Percentiles rank a stretch among this genome's conserved stretches.
Conservation (phyloP, 2,797 vertebrate genomes). For the Vespertilio murinus region DNA sequence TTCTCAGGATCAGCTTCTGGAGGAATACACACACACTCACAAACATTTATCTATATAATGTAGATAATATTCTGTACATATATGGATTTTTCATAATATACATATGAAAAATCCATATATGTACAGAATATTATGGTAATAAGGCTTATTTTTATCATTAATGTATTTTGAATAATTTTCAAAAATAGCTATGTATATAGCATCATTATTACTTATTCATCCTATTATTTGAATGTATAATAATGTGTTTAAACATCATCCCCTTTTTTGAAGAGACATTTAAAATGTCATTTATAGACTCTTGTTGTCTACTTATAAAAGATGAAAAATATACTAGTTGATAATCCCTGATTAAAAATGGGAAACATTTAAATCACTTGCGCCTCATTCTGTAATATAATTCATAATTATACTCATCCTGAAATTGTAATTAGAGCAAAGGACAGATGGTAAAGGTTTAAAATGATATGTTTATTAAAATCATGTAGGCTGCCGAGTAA, state of each 20-base stretch:
- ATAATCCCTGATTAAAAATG: not conserved
- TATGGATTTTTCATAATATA: not conserved
- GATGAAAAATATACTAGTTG: not conserved
- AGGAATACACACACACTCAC: not conserved
- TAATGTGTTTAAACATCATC: not conserved
- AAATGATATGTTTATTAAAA: constrained; percentile 71
- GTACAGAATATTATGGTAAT: no score
- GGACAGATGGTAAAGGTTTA: constrained; percentile 54
- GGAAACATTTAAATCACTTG: constrained; percentile 47
- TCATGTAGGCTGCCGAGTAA: constrained; percentile 8
- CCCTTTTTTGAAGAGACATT: not conserved
- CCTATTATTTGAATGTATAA: not conserved
- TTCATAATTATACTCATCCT: constrained; percentile 53
- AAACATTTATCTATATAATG: not conserved
- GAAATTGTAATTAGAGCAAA: constrained; percentile 55
- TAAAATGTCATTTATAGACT: not conserved
- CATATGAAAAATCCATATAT: not conserved
- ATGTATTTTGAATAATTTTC: not conserved
- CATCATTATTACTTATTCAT: not conserved
- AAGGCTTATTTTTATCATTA: not conserved
- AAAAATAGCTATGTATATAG: not conserved
- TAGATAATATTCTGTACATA: not conserved
- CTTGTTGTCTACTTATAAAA: not conserved
- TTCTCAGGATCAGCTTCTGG: not conserved
- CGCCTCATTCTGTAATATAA: not conserved